phyloP scores from a whole-genome alignment of 2,113 vertebrate species.

The Ammospiza caudacuta region DNA sequence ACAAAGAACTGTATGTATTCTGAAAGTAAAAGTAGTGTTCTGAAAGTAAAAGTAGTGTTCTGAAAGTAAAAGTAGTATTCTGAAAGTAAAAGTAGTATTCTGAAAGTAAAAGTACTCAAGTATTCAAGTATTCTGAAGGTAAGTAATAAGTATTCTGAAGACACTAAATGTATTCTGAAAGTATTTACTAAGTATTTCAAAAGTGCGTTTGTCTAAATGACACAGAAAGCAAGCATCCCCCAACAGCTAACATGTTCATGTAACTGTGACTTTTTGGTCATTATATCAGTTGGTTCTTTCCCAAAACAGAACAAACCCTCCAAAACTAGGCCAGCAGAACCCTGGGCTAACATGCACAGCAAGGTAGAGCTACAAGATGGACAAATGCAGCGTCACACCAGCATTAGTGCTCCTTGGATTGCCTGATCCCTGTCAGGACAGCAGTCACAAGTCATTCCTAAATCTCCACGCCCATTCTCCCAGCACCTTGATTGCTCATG shows the following conservation, averaged over 20 bases:
- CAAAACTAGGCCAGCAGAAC: background rate
- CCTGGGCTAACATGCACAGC: accelerated
- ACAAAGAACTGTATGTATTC: background rate
- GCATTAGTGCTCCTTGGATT: background rate
- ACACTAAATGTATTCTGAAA: too few relatives aligned
- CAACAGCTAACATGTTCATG: accelerated
- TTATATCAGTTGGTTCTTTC: background rate
- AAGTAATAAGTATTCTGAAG: too few relatives aligned
- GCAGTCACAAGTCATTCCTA: background rate
- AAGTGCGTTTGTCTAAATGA: background rate
- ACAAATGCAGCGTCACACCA: background rate
- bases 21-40: too few relatives aligned
- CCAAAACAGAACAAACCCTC: background rate
- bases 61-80: too few relatives aligned
- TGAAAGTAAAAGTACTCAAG: too few relatives aligned
- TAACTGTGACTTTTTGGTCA: background rate
- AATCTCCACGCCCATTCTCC: background rate
- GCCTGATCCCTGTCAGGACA: background rate
- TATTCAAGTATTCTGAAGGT: too few relatives aligned
- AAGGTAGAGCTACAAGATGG: too few relatives aligned
- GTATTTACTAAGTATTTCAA: background rate
- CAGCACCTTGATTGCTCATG: accelerated
- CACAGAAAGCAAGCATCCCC: background rate
- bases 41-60: too few relatives aligned
- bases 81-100: too few relatives aligned